Base-by-base conservation (phyloP, 2,113 vertebrate genomes). In the Reinhardtius hippoglossoides region DNA sequence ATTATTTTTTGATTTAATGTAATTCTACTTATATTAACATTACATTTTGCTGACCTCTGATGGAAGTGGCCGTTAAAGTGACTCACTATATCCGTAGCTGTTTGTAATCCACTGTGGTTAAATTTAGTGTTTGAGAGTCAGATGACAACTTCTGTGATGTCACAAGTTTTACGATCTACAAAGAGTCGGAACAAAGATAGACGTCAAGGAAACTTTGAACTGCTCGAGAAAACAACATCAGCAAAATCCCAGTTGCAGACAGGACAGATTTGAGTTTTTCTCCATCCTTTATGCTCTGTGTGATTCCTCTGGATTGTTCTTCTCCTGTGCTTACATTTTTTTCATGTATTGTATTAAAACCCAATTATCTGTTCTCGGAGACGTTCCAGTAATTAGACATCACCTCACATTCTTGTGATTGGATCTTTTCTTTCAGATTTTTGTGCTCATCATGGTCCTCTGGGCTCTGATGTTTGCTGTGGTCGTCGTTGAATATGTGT, bases 401-500 rank as follows among this genome's bases (percentile, higher is more conserved):
- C 31, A 31, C 44, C 16, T 48, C 14, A 48, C 44, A 3, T 48
- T 48, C 1, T 48, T 12, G 27, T 4, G 15, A 21, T 31, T 9
- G 9, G 26, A 67, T 52, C 6, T 67, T 48, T 59, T 0, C 58
- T 23, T 65, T 64, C 4, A 54, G 15, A 44, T 27, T 2, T 44
- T 8, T 74, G 21, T 35, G 54, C 50, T 42, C 69, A 62, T 50
- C 76, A 87, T 85, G 88, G 40, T 67, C 18, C 16, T 5, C 48
- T 54, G 74, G 23, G 13, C 35, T 0, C 1, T 90, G 21, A 23
- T 84, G 24, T 21, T 81, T 5, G 52, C 56, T 21, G 14, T 65
- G 24, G 5, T 81, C 63, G 1, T 74, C 35, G 8, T 66, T 0
- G 24, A 21, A 10, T 27, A 58, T 0, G 86, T 68, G n/a, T 9